Evolutionary conservation across 2,888 invertebrate species (phyloP), one percentile per base, ranked within the genome.

Genomic region (Plebejus argus): DNA sequence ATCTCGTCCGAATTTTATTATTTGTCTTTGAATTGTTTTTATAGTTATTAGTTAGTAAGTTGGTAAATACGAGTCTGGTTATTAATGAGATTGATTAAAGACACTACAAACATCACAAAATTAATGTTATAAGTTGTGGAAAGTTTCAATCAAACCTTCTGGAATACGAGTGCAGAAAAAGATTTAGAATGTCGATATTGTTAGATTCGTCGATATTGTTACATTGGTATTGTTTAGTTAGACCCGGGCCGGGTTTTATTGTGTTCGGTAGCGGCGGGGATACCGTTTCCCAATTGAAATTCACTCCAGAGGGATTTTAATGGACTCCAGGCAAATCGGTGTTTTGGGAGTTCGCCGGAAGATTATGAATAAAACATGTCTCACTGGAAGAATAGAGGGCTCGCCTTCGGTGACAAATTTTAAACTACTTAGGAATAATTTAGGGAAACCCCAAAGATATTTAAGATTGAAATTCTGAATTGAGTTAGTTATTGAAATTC

Each of bases 361-460:
- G 85, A 86, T 87, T 85, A 90, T 91, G 90, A 91, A 92, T 91
- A 90, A 91, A 90, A 92, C 91, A 91, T 91, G 82, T 77, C 81
- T 79, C 77, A 81, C 80, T 79, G 81, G 78, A 79, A 80, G 78
- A 79, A 74, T 53, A 53, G 79, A 78, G 81, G 75, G 78, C 81
- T 79, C 77, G 78, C 79, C 81, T 78, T 78, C 77, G 76, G 70
- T 78, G 78, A 79, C 78, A 76, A 79, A 79, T 82, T 81, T 71
- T 76, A 74, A 80, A 80, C 80, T 82, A 79, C 79, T 79, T 77
- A 61, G 28, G 84, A 85, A 83, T 85, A 84, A 84, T 84, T 83
- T 79, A 78, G 82, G 83, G 81, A 82, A 84, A 82, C 80, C 81
- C 80, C 28, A 28, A 28, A 28, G 28, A 28, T 28, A 28, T 28